Base-by-base conservation (phyloP, 2,888 invertebrate genomes). In the Bimastos eiseni region DNA sequence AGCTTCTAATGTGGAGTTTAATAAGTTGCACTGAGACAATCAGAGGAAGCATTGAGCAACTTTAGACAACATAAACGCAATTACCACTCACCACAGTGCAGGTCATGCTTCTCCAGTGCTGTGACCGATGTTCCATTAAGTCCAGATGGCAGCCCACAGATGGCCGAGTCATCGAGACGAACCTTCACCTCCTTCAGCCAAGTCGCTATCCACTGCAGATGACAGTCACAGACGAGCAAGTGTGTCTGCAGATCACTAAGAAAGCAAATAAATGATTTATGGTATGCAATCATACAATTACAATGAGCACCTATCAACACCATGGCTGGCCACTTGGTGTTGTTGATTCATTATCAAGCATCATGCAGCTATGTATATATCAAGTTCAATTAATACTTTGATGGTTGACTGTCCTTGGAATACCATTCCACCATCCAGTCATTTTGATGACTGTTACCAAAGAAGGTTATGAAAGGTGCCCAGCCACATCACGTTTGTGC, bases 181-280 rank as follows among this genome's bases (percentile, higher is more conserved):
- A 49, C 70, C n/a, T 13, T 33, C 30, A 17, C 19, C 33, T 49
- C 83, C 37, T 41, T 41, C 55, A 90, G 83, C 90, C 90, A 90
- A 4, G 33, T 38, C 8, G 49, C 34, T 34, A 90, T 89, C 89
- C 83, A 83, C 33, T 36, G 70, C 55, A 90, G 90, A 33, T 90
- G 89, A n/a, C 90, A 90, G 70, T 90, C 90, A 36, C 90, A 90
- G 24, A 34, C 88, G 21, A 90, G 83, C 38, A 41, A 30, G n/a
- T 89, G 70, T 17, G 90, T 55, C 49, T 89, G 37, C 49, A 90
- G 36, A 89, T 89, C 89, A 30, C 90, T 90, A 83, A 21, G 15
- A 37, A 89, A 41, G 70, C n/a, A 24, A 49, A 17, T 70, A 11
- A 13, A 1, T n/a, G 13, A 70, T 15, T 11, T 6, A 11, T 41